These are phyloP conservation scores for Drosophila kuntzei DNA, from an alignment of 2,888 invertebrate species.

Conservation along the genomic window DNA sequence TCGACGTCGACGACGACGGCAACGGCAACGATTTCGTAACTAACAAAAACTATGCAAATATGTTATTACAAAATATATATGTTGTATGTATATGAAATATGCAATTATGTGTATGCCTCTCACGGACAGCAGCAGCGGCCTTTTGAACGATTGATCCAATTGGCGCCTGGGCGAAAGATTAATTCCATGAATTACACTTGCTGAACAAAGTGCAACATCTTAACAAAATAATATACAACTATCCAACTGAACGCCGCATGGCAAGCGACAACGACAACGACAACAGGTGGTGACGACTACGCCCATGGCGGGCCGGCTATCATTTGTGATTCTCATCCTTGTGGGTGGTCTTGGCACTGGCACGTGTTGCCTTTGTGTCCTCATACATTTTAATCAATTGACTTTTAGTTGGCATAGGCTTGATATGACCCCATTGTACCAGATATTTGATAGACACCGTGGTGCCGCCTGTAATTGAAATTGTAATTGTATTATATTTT, in stretches of 20 bases:
- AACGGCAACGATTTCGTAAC: slow-evolving; percentile 45
- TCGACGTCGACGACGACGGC: slow-evolving; percentile 8
- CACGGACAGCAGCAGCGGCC: slow-evolving; percentile 9
- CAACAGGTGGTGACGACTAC: slow-evolving; percentile 30
- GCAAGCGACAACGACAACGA: slow-evolving; percentile 30
- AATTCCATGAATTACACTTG: slow-evolving; percentile 35
- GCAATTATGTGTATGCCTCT: slow-evolving; percentile 6
- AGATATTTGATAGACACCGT: slow-evolving; percentile 93
- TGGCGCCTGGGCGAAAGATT: slow-evolving; percentile 34
- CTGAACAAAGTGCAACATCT: slow-evolving; percentile 44
- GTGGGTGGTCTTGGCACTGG: slow-evolving; percentile 65
- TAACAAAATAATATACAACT: slow-evolving; percentile 62
- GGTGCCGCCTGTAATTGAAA: slow-evolving; percentile 89
- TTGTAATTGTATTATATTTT: neutral
- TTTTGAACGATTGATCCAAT: slow-evolving; percentile 13
- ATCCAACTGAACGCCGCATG: slow-evolving; percentile 54
- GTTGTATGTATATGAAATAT: slow-evolving; percentile 27
- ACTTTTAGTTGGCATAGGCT: slow-evolving; percentile 91
- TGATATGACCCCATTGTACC: slow-evolving; percentile 92
- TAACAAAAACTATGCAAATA: slow-evolving; percentile 46
- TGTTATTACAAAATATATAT: slow-evolving; percentile 29
- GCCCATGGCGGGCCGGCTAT: slow-evolving; percentile 39
- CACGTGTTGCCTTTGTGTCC: slow-evolving; percentile 85
- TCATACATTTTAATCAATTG: slow-evolving; percentile 88
- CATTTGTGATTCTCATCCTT: slow-evolving; percentile 67